Evolutionary conservation across 1,140 invertebrate species (phyloP).

Genomic region (Achroia grisella): DNA sequence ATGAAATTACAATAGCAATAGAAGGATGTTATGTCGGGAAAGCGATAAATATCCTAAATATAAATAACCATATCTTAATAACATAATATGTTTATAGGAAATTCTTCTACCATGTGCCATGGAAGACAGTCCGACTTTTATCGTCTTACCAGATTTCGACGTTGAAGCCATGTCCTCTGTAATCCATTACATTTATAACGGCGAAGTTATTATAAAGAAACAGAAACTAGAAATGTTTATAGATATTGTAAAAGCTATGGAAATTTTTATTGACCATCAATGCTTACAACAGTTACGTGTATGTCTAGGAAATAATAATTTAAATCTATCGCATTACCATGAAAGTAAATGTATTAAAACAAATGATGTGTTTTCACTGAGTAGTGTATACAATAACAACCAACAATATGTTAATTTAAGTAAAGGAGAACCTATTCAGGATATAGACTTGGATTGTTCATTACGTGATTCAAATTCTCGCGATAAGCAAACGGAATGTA

Average conservation of each 20-base stretch:
- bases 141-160: slow-evolving; percentile 56
- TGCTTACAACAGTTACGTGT: slow-evolving; percentile 15
- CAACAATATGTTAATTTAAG: slow-evolving; percentile 22
- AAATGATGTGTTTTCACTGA: slow-evolving; percentile 11
- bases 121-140: slow-evolving; percentile 45
- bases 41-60: too few relatives aligned
- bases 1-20: too few relatives aligned
- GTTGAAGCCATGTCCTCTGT: slow-evolving; percentile 44
- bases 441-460: slow-evolving; percentile 16
- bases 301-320: not conserved
- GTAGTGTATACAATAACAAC: slow-evolving; percentile 4
- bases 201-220: slow-evolving; percentile 45
- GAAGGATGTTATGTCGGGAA: too few relatives aligned
- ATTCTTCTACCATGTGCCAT: slow-evolving; percentile 43
- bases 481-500: slow-evolving; percentile 19
- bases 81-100: slow-evolving; percentile 22
- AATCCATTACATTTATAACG: slow-evolving; percentile 57
- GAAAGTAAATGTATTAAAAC: not conserved
- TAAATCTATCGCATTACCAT: not conserved
- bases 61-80: too few relatives aligned
- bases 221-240: slow-evolving; percentile 46
- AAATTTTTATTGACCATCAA: slow-evolving; percentile 48
- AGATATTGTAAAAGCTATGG: slow-evolving; percentile 43
- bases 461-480: slow-evolving; percentile 14
- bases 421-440: slow-evolving; percentile 15